phyloP scores from a whole-genome alignment of 2,888 invertebrate species.

The Philonicus albiceps region DNA sequence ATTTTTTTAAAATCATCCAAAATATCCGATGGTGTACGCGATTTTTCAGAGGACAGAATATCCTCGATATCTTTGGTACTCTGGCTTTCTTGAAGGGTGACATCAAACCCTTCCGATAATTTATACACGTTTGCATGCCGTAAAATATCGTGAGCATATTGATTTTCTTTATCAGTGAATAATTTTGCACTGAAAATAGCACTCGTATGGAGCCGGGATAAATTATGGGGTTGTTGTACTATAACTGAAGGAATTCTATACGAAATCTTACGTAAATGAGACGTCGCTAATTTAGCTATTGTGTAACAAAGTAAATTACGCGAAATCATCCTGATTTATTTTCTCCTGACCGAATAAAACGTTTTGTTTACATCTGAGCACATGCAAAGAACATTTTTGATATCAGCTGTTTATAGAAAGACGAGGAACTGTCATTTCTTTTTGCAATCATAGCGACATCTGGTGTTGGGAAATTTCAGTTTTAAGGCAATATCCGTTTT shows the following conservation, averaged over 20 bases:
- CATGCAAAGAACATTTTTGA: not conserved
- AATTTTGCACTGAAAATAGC: slow-evolving; percentile 48
- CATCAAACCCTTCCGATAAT: not conserved
- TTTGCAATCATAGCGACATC: not conserved
- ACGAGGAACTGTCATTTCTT: not conserved
- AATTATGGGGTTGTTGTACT: not conserved
- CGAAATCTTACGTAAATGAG: not conserved
- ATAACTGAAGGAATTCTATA: not conserved
- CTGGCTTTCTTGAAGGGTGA: not conserved
- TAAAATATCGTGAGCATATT: slow-evolving; percentile 57
- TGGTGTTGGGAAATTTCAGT: not conserved
- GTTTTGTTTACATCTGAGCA: not conserved
- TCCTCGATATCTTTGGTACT: not conserved
- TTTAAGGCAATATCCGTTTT: not conserved
- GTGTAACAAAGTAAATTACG: not conserved
- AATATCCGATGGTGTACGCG: not conserved
- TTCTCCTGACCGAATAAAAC: not conserved
- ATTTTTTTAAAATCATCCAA: slow-evolving; percentile 51
- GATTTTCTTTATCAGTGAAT: slow-evolving; percentile 58
- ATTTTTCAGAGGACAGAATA: not conserved
- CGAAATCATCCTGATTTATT: not conserved
- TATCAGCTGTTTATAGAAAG: not conserved
- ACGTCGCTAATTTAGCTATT: not conserved
- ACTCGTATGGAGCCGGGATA: not conserved
- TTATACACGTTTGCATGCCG: slow-evolving; percentile 52